A percentile compares a stretch with the other conserved stretches of the same genome.
Conservation (phyloP, 2,888 invertebrate genomes). For the Palloptera scutellata region DNA sequence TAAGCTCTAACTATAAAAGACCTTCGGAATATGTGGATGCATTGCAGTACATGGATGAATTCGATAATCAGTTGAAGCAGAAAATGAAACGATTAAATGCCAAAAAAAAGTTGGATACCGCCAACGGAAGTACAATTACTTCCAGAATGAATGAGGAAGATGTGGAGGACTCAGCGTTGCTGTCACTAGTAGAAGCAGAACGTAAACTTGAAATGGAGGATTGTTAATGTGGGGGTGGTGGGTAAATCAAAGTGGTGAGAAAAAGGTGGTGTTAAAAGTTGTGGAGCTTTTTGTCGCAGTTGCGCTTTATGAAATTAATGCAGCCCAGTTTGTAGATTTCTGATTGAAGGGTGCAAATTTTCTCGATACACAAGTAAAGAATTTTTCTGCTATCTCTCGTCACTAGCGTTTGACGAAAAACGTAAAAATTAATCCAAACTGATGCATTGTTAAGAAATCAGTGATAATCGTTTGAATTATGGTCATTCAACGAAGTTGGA, state of each 20-base stretch:
- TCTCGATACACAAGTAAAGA: no score
- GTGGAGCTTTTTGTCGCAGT: no score
- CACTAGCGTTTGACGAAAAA: no score
- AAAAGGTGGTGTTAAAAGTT: no score
- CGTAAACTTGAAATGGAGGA: not conserved
- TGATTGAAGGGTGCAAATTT: no score
- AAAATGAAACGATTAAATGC: conserved; percentile 18
- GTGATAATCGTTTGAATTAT: conserved; percentile 42
- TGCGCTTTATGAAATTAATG: no score
- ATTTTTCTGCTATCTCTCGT: no score
- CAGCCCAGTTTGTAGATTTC: no score
- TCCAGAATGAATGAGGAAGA: not conserved
- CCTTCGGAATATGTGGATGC: conserved; percentile 67
- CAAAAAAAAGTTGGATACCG: not conserved
- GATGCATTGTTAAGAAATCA: no score
- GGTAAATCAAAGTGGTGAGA: not conserved
- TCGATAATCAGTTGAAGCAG: conserved; percentile 60
- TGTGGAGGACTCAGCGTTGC: not conserved
- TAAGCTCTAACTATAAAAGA: conserved; percentile 64
- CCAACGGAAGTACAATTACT: not conserved
- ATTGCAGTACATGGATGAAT: conserved; percentile 66
- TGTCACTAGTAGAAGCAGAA: not conserved
- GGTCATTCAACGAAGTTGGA: conserved; percentile 64
- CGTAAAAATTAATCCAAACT: no score
- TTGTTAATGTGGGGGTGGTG: not conserved